Evolutionary conservation across 2,888 invertebrate species (phyloP).

Genomic region (Scelioninae gen. 1): DNA sequence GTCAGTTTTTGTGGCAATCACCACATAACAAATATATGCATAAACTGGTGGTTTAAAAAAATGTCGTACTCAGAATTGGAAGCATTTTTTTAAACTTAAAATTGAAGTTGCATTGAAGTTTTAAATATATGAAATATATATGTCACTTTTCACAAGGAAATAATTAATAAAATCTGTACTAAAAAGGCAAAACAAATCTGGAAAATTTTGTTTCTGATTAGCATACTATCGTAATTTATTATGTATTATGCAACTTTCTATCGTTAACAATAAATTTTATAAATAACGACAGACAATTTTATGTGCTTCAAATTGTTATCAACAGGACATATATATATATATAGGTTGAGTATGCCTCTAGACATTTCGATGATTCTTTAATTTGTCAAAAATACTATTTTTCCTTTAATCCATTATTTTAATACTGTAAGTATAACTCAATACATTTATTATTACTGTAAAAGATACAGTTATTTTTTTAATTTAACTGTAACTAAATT

Average conservation of each 20-base stretch:
- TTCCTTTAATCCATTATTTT: no score
- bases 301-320: constrained; percentile 34
- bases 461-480: no score
- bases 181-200: background rate
- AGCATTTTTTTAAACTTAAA: background rate
- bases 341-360: background rate
- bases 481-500: no score
- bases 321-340: constrained; percentile 19
- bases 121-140: no score
- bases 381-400: no score
- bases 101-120: background rate
- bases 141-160: background rate
- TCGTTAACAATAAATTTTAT: constrained; percentile 33
- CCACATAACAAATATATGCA: constrained; percentile 3
- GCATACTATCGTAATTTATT: constrained; percentile 36
- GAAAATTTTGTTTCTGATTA: constrained; percentile 27
- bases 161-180: background rate
- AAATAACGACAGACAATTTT: constrained; percentile 33
- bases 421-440: no score
- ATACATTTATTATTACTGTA: no score
- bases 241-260: constrained; percentile 7
- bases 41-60: background rate
- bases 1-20: background rate
- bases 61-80: background rate
- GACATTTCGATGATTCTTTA: background rate